Percentiles rank a stretch among this genome's conserved stretches.
These are phyloP conservation scores for Lateolabrax maculatus DNA, from an alignment of 2,797 vertebrate genomes.

Conservation along the genomic window DNA sequence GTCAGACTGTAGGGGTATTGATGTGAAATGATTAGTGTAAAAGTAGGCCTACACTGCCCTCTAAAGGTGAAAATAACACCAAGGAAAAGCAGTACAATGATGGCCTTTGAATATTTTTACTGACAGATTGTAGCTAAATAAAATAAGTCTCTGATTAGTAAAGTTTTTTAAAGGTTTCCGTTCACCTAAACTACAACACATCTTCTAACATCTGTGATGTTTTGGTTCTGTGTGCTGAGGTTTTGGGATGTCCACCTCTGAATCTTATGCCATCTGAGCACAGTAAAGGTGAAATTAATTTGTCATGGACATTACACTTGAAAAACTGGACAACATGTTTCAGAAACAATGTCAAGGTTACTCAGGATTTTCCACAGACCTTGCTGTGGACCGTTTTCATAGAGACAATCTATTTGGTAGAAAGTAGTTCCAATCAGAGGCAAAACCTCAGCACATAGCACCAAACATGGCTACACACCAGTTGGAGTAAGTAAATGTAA, in stretches of 20 bases:
- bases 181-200: not conserved
- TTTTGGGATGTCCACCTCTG: not conserved
- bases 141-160: not conserved
- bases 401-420: too few species aligned
- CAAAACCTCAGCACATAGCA: not conserved
- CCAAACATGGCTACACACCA: not conserved
- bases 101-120: not conserved
- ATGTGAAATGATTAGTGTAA: not conserved
- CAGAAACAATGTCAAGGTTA: constrained; percentile 3
- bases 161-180: not conserved
- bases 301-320: not conserved
- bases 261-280: not conserved
- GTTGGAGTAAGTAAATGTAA: not conserved
- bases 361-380: not conserved
- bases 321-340: not conserved
- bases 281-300: not conserved
- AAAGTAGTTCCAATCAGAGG: not conserved
- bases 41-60: constrained; percentile 36
- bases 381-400: not conserved
- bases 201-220: not conserved
- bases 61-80: constrained; percentile 18
- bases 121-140: not conserved
- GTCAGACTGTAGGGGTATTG: not conserved
- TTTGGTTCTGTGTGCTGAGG: not conserved
- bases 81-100: not conserved